Conservation (phyloP, 2,888 invertebrate genomes). For the Lamproptera curius region DNA sequence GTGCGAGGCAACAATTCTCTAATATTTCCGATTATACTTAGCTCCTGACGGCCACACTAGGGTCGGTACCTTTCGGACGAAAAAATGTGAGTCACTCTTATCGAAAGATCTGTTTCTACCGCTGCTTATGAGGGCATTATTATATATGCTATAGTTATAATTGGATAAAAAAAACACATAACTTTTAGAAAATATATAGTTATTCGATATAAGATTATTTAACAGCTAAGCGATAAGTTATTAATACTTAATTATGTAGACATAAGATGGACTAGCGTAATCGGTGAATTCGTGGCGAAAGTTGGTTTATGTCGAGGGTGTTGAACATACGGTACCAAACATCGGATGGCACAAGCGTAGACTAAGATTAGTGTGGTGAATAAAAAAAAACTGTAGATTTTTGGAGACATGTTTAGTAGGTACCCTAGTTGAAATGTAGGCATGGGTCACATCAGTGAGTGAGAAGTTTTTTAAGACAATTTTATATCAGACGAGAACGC, state of each 20-base stretch:
- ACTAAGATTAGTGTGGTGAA: constrained; percentile 50
- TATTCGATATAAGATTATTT: constrained; percentile 39
- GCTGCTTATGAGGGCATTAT: constrained; percentile 62
- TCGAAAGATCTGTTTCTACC: constrained; percentile 52
- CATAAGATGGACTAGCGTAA: not conserved
- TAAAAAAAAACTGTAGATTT: constrained; percentile 63
- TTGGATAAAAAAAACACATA: constrained; percentile 41
- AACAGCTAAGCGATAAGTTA: constrained; percentile 25
- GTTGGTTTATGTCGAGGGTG: not conserved
- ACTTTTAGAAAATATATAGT: constrained; percentile 64
- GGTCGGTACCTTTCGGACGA: constrained; percentile 16
- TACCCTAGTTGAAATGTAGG: constrained; percentile 42
- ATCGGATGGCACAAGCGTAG: constrained; percentile 61
- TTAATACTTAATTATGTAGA: not conserved
- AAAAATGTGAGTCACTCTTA: constrained; percentile 69
- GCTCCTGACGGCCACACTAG: constrained; percentile 5
- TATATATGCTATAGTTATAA: constrained; percentile 41
- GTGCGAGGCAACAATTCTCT: not conserved
- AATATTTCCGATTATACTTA: not conserved
- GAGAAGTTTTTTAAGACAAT: constrained; percentile 59
- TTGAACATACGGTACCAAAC: constrained; percentile 42
- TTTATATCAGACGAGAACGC: constrained; percentile 54
- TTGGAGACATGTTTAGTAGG: constrained; percentile 75
- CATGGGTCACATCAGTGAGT: constrained; percentile 53
- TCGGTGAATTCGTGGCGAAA: not conserved